Evolutionary conservation across 2,797 vertebrate species (phyloP), one percentile per base, ranked within the genome.

Genomic region (Merluccius polli): DNA sequence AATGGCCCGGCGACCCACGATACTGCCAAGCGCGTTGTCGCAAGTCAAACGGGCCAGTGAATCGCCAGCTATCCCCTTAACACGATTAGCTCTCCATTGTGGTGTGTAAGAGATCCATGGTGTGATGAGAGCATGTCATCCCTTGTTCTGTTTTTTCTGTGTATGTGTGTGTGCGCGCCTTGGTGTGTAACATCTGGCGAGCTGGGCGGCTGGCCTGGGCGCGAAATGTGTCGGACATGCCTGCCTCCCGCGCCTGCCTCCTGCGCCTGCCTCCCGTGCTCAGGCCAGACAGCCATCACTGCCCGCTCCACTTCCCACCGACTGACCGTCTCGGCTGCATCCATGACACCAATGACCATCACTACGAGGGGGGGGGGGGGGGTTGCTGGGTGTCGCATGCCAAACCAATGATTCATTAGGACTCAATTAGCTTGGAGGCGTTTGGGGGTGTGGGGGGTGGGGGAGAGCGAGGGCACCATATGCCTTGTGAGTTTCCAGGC

Each of bases 381-480:
- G 89, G 33, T 35, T 3, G 33, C 33, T 35, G 8, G 79, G 2
- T 89, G 88, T 88, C 77, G 79, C 85, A 87, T 77, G 91, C 88
- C 90, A 91, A 87, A 89, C 82, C 89, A 85, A 84, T 93, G 90
- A 93, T 93, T 93, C 90, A 92, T 93, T 93, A 91, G 91, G 89
- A 90, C 87, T 89, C 89, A 87, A 89, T 93, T 91, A 90, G 89
- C 91, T 85, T 81, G 85, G 83, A 92, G 90, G 87, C 88, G 81
- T 83, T 87, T 83, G 88, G 85, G 78, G 76, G 78, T 84, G 6
- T 70, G 68, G 82, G 83, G 87, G 84, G 88, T 85, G 79, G 76
- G 78, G 85, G 81, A 82, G 90, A 35, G 33, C 33, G 33, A 48
- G 44, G 44, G 44, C 44, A 48, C 91, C 91, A 91, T 92, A 88